A percentile compares a stretch with the other conserved stretches of the same genome.
These are phyloP conservation scores for Cricetomys ansorgei DNA, from an alignment of 2,113 vertebrate species.

Conservation along the genomic window DNA sequence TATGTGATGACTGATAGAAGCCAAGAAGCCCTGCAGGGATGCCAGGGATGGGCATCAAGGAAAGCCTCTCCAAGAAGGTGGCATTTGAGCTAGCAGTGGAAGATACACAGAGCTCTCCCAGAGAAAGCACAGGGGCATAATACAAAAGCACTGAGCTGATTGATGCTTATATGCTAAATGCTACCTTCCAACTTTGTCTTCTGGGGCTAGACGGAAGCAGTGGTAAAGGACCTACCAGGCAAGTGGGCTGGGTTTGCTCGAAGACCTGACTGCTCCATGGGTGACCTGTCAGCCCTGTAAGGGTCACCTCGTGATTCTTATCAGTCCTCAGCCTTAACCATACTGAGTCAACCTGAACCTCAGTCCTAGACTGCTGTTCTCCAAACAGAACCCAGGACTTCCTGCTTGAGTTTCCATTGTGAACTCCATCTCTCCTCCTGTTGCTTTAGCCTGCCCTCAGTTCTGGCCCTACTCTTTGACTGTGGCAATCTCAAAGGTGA, in stretches of 20 bases:
- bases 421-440: not conserved
- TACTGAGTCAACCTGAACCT: not conserved
- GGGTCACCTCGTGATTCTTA: not conserved
- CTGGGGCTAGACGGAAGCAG: not conserved
- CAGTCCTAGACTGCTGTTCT: not conserved
- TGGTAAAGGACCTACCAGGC: not conserved
- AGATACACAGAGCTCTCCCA: not conserved
- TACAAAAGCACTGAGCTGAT: not conserved
- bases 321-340: not conserved
- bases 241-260: not conserved
- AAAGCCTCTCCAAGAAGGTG: constrained; percentile 9
- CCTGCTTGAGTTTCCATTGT: constrained; percentile 8
- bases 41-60: not conserved
- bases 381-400: constrained; percentile 23
- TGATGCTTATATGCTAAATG: not conserved
- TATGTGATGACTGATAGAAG: constrained; percentile 12
- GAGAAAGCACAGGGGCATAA: not conserved
- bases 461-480: not conserved
- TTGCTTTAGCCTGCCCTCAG: not conserved
- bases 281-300: not conserved
- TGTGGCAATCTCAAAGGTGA: not conserved
- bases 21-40: constrained; percentile 12
- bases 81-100: constrained; percentile 6
- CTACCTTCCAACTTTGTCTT: not conserved
- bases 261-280: not conserved